Evolutionary conservation across 2,113 vertebrate species (phyloP), one percentile per base, ranked within the genome.

Genomic region (Lonchura striata): DNA sequence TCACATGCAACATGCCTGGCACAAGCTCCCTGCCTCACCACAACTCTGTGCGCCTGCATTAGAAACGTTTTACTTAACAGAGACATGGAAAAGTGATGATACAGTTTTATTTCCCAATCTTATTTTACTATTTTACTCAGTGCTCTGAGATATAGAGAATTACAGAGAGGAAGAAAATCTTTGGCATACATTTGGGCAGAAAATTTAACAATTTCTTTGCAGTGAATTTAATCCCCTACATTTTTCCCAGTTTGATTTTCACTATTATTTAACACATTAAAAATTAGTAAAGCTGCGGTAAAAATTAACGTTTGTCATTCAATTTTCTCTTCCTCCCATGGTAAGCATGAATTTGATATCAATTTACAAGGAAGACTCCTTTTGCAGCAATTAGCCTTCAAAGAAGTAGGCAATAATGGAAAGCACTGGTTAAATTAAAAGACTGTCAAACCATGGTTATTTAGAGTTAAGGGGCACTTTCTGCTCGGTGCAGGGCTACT

Each of bases 121-220:
- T 93, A 85, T 94, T 97, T 96, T 88, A 80, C 92, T 78, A 28
- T 90, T 83, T 41, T 41, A 41, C 41, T 41, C 41, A 82, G 88
- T 65, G 25, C 49, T 91, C 71, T 81, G 87, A 66, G 80, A 50
- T 37, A 8, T 1, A 15, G 30, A 78, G 35, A 60, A 52, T 37
- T 71, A 37, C 13, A 44, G 61, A 23, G 30, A 82, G 17, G 53
- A 63, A 74, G 70, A 81, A 94, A 96, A 96, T 74, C 74, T 16
- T 8, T 30, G 10, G 28, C 50, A 69, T 74, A n/a, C 31, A 88
- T 92, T 79, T 81, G 63, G 75, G 70, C 92, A 56, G 56, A 53
- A 96, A 96, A 92, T 96, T 47, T 78, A 95, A 78, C 44, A 46
- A 89, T 92, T 95, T 90, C 68, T 95, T 84, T 95, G 74, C 14